phyloP scores from a whole-genome alignment of 2,113 vertebrate genomes.

The Podiceps cristatus region DNA sequence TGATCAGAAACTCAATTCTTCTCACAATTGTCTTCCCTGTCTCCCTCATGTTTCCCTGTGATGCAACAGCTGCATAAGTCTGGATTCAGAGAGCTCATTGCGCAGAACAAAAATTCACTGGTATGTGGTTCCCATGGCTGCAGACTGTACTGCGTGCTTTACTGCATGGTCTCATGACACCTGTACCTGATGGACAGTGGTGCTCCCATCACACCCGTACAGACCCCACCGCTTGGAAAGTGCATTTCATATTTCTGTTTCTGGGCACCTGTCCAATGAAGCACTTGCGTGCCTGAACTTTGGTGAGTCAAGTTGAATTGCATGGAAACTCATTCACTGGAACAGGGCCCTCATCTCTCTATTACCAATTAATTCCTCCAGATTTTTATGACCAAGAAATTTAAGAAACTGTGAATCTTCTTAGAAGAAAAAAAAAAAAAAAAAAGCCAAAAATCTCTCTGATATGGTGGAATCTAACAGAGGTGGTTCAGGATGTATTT shows the following conservation, averaged over 20 bases:
- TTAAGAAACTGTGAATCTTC: conserved; percentile 53
- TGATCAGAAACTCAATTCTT: conserved; percentile 78
- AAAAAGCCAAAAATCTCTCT: conserved; percentile 20
- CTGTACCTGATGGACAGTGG: not conserved
- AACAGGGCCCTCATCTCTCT: not conserved
- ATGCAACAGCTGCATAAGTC: conserved; percentile 27
- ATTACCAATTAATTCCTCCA: conserved; percentile 36
- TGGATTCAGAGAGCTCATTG: conserved; percentile 35
- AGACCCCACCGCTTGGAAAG: conserved; percentile 39
- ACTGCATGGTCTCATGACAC: accelerated
- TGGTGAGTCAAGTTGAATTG: not conserved
- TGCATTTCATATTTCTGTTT: conserved; percentile 41
- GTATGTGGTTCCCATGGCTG: conserved; percentile 26
- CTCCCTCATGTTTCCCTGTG: conserved; percentile 41
- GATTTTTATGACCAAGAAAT: not conserved
- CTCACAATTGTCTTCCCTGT: conserved; percentile 53
- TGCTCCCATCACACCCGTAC: not conserved
- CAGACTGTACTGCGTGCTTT: conserved; percentile 39
- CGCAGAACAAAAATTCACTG: conserved; percentile 11
- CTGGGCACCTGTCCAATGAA: not conserved
- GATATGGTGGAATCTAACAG: conserved; percentile 1
- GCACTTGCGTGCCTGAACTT: not conserved
- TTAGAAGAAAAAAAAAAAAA: not conserved
- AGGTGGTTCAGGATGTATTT: conserved; percentile 54
- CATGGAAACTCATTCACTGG: not conserved